Percentiles rank a stretch among this genome's conserved stretches.
phyloP scores from a whole-genome alignment of 37 sponge, comb jelly and placozoan genomes.

The Petrosia ficiformis region DNA sequence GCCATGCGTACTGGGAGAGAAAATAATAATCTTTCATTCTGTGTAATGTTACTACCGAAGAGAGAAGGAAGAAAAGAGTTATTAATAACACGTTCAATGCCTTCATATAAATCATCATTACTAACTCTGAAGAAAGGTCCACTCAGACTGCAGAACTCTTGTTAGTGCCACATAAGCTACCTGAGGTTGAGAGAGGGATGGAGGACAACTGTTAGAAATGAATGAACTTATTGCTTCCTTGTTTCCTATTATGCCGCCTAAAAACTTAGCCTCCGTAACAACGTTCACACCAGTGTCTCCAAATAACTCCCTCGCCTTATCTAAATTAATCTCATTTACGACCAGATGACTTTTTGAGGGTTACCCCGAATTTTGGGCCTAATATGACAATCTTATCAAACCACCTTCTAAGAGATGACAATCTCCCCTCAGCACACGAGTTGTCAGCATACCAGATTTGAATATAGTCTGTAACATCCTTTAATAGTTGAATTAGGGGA shows the following conservation, averaged over 20 bases:
- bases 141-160: constrained; percentile 31
- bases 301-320: neutral
- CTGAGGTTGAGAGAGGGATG: constrained; percentile 16
- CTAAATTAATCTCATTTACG: neutral
- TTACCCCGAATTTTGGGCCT: neutral
- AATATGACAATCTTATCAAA: neutral
- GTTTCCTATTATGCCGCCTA: constrained; percentile 27
- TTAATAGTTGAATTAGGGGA: constrained; percentile 15
- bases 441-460: neutral
- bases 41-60: constrained; percentile 8
- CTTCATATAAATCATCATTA: constrained; percentile 17
- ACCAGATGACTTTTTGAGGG: neutral
- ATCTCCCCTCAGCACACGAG: neutral
- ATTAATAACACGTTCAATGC: neutral
- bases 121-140: constrained; percentile 25
- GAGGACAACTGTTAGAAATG: neutral
- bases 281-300: neutral
- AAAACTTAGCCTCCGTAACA: neutral
- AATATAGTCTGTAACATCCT: constrained; percentile 2
- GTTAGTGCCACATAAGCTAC: constrained; percentile 16
- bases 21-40: constrained; percentile 5
- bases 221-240: neutral
- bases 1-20: constrained; percentile 17
- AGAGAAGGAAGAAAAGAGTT: constrained; percentile 4
- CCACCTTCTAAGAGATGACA: neutral